Evolutionary conservation across 2,113 vertebrate genomes (phyloP).

Genomic region (Neogale vison): DNA sequence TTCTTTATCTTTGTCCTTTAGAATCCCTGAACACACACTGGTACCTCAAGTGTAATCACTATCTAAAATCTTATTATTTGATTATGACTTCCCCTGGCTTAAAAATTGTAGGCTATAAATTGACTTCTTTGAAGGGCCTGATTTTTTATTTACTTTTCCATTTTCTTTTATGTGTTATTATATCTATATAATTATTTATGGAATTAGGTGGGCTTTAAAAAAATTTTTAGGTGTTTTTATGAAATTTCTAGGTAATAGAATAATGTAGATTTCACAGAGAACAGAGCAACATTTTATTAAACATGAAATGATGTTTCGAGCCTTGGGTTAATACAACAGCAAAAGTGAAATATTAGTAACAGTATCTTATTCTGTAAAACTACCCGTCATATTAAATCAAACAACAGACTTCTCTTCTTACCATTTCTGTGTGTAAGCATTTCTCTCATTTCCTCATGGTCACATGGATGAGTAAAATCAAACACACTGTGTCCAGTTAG

Average conservation of each 20-base stretch:
- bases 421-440: conserved; percentile 95
- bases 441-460: conserved; percentile 98
- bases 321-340: neutral
- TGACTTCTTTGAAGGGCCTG: neutral
- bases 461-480: conserved; percentile 98
- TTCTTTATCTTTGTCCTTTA: neutral
- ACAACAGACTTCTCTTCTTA: conserved; percentile 82
- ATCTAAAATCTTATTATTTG: conserved; percentile 28
- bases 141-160: conserved; percentile 52
- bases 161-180: neutral
- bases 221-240: neutral
- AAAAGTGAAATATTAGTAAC: conserved; percentile 50
- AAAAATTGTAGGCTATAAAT: conserved; percentile 31
- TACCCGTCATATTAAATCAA: conserved; percentile 69
- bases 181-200: neutral
- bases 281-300: conserved; percentile 42
- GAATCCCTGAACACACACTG: conserved; percentile 36
- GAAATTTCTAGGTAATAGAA: neutral
- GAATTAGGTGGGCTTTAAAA: neutral
- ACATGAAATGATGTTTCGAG: conserved; percentile 7
- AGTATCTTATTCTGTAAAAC: conserved; percentile 61
- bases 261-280: conserved; percentile 22
- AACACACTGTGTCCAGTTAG: conserved; percentile 97
- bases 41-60: neutral
- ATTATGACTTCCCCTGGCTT: conserved; percentile 30